Conservation (phyloP, 53 echinoderm and acorn worm species). For the Arbacia lixula region DNA sequence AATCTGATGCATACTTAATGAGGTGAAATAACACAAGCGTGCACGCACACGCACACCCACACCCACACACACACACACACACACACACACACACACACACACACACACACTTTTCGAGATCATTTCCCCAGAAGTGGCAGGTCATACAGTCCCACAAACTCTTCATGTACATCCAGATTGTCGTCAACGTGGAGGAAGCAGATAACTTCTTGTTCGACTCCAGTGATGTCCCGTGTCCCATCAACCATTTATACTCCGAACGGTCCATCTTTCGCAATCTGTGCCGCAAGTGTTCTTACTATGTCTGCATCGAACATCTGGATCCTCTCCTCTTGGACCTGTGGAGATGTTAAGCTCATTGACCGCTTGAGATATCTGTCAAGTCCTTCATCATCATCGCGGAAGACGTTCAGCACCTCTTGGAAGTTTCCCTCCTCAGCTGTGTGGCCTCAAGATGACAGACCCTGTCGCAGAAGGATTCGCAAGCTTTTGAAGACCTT, state of each 20-base stretch:
- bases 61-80: too few species aligned
- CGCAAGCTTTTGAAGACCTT: slow-evolving; percentile 30
- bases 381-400: slow-evolving; percentile 24
- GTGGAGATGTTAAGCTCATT: slow-evolving; percentile 43
- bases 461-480: slow-evolving; percentile 57
- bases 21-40: too few species aligned
- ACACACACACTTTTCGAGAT: slow-evolving; percentile 22
- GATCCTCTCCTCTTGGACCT: slow-evolving; percentile 47
- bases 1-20: too few species aligned
- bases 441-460: slow-evolving; percentile 39
- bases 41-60: too few species aligned
- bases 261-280: slow-evolving; percentile 5
- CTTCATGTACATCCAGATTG: slow-evolving; percentile 51
- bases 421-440: slow-evolving; percentile 51
- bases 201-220: slow-evolving; percentile 51
- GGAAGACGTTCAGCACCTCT: slow-evolving; percentile 28
- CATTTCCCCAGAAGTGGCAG: slow-evolving; percentile 23
- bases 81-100: too few species aligned
- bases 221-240: slow-evolving; percentile 56
- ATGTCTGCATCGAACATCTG: slow-evolving; percentile 1
- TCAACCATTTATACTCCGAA: slow-evolving; percentile 57
- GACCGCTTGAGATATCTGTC: not conserved
- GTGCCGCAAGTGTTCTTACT: not conserved
- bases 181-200: slow-evolving; percentile 62
- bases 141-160: slow-evolving; percentile 59